phyloP scores from a whole-genome alignment of 2,797 vertebrate species.

The Mormyrops boulengeri region DNA sequence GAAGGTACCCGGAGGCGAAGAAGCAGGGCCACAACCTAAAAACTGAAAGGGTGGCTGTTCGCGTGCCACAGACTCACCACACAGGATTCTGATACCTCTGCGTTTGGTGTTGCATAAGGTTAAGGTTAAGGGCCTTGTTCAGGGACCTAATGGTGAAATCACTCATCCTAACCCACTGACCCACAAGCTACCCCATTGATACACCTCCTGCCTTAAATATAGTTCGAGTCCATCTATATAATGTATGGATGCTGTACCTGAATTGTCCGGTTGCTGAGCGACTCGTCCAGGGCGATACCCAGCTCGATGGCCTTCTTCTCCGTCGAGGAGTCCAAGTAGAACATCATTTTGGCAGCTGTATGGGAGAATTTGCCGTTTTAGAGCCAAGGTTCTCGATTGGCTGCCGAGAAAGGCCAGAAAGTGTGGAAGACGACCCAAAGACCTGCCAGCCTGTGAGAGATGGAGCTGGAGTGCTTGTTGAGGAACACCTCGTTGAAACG shows the following conservation, averaged over 20 bases:
- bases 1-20: background rate
- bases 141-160: background rate
- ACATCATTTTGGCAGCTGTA: constrained; percentile 97
- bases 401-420: background rate
- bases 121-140: background rate
- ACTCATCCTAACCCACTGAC: background rate
- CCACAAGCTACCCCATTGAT: background rate
- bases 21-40: background rate
- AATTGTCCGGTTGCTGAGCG: constrained; percentile 83
- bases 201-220: background rate
- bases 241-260: constrained; percentile 58
- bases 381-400: background rate
- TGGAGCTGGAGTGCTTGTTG: constrained; percentile 86
- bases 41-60: background rate
- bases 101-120: background rate
- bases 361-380: background rate
- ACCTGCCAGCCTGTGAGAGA: constrained; percentile 97
- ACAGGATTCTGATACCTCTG: background rate
- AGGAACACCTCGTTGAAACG: constrained; percentile 97
- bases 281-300: constrained; percentile 82
- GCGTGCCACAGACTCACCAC: background rate
- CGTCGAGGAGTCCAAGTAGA: constrained; percentile 83
- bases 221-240: background rate
- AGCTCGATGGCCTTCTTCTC: constrained; percentile 87
- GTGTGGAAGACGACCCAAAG: background rate